These are phyloP conservation scores for Nysson spinosus DNA, from an alignment of 2,888 invertebrate species.

Conservation along the genomic window DNA sequence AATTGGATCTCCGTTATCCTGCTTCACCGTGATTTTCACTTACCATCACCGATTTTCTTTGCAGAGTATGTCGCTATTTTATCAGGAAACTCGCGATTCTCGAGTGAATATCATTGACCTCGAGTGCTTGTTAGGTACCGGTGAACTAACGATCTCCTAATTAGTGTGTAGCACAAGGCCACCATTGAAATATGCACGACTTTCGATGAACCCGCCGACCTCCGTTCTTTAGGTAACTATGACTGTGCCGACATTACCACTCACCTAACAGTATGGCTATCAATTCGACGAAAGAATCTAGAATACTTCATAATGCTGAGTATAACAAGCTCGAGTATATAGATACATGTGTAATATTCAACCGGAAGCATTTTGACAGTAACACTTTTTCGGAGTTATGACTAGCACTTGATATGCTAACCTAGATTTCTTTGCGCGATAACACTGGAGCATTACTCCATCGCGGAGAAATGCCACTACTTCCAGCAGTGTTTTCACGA, in stretches of 20 bases:
- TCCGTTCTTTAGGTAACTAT: constrained; percentile 28
- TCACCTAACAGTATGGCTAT: not conserved
- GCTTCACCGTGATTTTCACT: not conserved
- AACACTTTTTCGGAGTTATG: not conserved
- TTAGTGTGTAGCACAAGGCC: constrained; percentile 46
- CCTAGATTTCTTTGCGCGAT: not conserved
- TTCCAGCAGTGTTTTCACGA: too few species aligned
- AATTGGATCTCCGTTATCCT: constrained; percentile 22
- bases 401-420: not conserved
- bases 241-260: not conserved
- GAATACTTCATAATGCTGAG: too few species aligned
- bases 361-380: constrained; percentile 1
- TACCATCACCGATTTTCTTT: constrained; percentile 18
- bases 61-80: constrained; percentile 6
- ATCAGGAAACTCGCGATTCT: constrained; percentile 1
- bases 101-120: constrained; percentile 32
- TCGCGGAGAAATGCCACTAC: too few species aligned
- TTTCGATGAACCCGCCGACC: constrained; percentile 36
- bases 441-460: too few species aligned
- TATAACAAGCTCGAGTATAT: too few species aligned
- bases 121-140: constrained; percentile 43
- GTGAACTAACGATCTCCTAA: constrained; percentile 48
- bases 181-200: constrained; percentile 11
- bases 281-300: not conserved
- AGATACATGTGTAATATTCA: too few species aligned